These are phyloP conservation scores for Psephotus haematonotus DNA, from an alignment of 2,113 vertebrate species.

Conservation along the genomic window DNA sequence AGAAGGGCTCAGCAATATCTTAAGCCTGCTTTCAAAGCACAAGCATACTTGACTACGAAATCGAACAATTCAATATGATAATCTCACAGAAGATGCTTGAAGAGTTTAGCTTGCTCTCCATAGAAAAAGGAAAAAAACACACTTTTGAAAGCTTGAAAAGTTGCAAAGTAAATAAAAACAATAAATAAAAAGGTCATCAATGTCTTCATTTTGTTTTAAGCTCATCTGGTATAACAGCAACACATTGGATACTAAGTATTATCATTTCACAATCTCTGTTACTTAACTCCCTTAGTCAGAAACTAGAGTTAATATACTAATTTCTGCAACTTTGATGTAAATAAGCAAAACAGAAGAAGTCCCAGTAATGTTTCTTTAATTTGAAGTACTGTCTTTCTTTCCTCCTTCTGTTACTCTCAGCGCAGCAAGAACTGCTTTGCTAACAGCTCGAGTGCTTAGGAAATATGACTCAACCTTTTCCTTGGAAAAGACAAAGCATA, in stretches of 20 bases:
- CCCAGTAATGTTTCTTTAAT: neutral
- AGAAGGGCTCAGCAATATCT: neutral
- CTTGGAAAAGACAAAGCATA: neutral
- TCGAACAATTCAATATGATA: neutral
- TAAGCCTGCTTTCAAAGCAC: neutral
- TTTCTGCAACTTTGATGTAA: neutral
- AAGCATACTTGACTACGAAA: neutral
- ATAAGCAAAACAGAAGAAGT: neutral
- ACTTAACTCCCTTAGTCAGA: neutral
- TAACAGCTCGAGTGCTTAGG: fast-evolving
- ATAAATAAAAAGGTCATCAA: neutral
- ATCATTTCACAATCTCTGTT: neutral
- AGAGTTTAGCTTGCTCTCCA: neutral
- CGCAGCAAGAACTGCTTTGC: neutral
- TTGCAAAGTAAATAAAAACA: neutral
- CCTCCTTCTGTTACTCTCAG: neutral
- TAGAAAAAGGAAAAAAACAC: neutral
- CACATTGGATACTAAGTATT: neutral
- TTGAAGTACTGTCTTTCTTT: neutral
- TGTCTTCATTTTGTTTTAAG: neutral
- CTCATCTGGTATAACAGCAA: neutral
- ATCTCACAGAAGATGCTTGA: neutral
- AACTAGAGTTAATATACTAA: neutral
- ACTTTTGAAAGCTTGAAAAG: neutral
- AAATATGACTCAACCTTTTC: neutral